Evolutionary conservation across 2,113 vertebrate species (phyloP).

Genomic region (Dromas ardeola): DNA sequence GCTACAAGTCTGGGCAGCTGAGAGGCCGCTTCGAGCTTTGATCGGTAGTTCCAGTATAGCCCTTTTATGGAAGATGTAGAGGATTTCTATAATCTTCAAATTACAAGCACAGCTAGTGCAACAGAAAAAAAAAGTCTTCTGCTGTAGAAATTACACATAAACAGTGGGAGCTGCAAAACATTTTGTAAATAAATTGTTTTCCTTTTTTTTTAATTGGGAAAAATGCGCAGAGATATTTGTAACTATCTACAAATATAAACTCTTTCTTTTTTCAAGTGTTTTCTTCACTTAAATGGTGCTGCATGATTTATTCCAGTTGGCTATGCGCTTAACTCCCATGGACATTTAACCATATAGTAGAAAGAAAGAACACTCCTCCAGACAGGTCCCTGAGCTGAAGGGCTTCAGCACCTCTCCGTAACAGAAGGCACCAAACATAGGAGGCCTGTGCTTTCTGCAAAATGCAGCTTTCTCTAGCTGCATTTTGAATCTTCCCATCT

Average conservation of each 20-base stretch:
- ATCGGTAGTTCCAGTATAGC: background rate
- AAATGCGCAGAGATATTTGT: background rate
- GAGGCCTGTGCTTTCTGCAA: background rate
- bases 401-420: background rate
- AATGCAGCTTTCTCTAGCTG: background rate
- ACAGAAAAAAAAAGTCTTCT: background rate
- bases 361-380: background rate
- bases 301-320: background rate
- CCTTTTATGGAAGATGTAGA: background rate
- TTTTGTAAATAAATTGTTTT: background rate
- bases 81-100: background rate
- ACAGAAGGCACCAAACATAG: background rate
- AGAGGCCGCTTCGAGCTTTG: background rate
- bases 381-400: background rate
- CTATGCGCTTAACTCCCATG: background rate
- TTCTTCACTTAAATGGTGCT: background rate
- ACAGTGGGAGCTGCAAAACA: background rate
- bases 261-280: background rate
- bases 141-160: background rate
- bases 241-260: background rate
- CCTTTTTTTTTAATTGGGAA: background rate
- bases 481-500: background rate
- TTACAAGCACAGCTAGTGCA: background rate
- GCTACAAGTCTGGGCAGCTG: background rate
- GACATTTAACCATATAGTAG: fast-evolving